Base-by-base conservation (phyloP, 2,888 invertebrate genomes). In the Autographa gamma region DNA sequence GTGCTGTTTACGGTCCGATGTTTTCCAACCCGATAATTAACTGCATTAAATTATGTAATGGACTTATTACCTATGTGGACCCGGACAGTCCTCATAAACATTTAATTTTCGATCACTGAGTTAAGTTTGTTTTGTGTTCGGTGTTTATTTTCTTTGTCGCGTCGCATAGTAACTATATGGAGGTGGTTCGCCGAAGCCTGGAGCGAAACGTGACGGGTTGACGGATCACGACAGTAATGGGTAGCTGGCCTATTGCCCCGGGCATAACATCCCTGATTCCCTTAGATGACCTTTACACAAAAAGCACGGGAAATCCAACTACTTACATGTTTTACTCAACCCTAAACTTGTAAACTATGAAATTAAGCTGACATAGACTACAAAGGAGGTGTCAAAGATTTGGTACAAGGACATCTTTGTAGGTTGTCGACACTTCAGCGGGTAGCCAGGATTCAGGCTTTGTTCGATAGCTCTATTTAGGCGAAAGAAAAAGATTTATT, bases 401-500 rank as follows among this genome's bases (percentile, higher is more conserved):
- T 71, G 64, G 52, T 38, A 61, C 65, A 74, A 75, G 72, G 66
- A 73, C 69, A 83, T 80, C 69, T 71, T 67, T 75, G 81, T 81
- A 69, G 67, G 65, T 60, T 34, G 43, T 52, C 63, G 62, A 76
- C 69, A 74, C 67, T 80, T 77, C 25, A 70, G 54, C 19, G 59
- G 60, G 34, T 60, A 16, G 38, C 48, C 70, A 77, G 71, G 75
- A 71, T 64, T 63, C 72, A 78, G 74, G 69, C 75, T 74, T 82
- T 82, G 79, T 84, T 72, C 73, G 67, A 85, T 84, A 77, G 80
- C 79, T 82, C 76, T 84, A 82, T 84, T 82, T 82, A 81, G 74
- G 71, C 77, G 78, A 70, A 85, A 85, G 81, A 81, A 84, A 82
- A 81, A 85, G 85, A 85, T 85, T 85, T 84, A 85, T 85, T 85